A percentile compares a stretch with the other conserved stretches of the same genome.
Conservation (phyloP, 2,888 invertebrate genomes). For the Sycophila texana region DNA sequence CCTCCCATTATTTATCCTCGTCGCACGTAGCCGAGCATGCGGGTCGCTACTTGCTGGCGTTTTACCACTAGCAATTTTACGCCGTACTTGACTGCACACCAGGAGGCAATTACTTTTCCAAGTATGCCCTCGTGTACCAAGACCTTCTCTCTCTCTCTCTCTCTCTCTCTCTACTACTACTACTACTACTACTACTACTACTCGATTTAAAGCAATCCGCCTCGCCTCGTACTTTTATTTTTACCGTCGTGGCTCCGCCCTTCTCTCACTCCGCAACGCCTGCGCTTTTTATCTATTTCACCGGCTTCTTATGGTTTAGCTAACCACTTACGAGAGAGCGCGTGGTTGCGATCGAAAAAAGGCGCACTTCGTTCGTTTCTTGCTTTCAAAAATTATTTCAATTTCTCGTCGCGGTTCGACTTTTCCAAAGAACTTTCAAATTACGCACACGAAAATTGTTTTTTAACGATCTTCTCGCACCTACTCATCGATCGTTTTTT, state of each 20-base stretch:
- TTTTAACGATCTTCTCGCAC: too few relatives aligned
- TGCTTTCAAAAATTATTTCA: too few relatives aligned
- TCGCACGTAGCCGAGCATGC: not conserved
- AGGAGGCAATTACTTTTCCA: slow-evolving; percentile 41
- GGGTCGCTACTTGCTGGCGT: not conserved
- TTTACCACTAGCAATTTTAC: slow-evolving; percentile 28
- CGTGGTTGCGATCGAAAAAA: not conserved
- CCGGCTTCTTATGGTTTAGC: slow-evolving; percentile 24
- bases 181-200: too few relatives aligned
- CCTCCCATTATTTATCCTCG: slow-evolving; percentile 28
- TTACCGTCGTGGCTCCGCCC: slow-evolving; percentile 1
- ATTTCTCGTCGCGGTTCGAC: too few relatives aligned
- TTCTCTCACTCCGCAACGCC: slow-evolving; percentile 3
- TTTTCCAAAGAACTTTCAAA: too few relatives aligned
- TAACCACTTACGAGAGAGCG: slow-evolving; percentile 25
- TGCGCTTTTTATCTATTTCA: not conserved
- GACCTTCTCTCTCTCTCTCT: not conserved
- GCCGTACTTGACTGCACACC: not conserved
- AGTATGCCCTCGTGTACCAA: not conserved
- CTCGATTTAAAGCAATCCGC: slow-evolving; percentile 39
- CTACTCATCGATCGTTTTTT: too few relatives aligned
- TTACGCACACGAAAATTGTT: too few relatives aligned
- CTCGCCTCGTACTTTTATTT: slow-evolving; percentile 38
- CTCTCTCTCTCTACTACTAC: not conserved
- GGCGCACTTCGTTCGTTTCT: not conserved